Evolutionary conservation across 2,888 invertebrate species (phyloP), one percentile per base, ranked within the genome.

Genomic region (Scaptomyza polygonia): DNA sequence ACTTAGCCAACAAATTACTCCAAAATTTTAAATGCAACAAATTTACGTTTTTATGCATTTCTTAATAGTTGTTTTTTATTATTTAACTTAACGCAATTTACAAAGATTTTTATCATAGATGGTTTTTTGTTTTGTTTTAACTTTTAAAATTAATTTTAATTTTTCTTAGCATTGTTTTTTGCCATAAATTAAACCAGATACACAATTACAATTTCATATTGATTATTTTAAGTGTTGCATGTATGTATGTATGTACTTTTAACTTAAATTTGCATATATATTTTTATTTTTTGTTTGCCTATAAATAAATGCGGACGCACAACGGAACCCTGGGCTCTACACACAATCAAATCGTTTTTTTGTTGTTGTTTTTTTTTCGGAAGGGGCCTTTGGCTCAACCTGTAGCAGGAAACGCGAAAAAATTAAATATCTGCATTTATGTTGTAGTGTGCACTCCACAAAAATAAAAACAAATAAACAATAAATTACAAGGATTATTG

Each of bases 61-160:
- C 65, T 72, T 80, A 67, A 74, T 77, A 67, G 52, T 74, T 56
- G 56, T 86, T 32, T 36, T 36, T 83, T 81, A 74, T 86, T 81
- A 78, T 72, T 86, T 83, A 83, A 83, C 82, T 83, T 83, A 83
- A 83, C 82, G 83, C 82, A 85, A 83, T 83, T 85, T 83, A 83
- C 82, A 83, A 85, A 81, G 81, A 84, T 65, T 86, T 14, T 36
- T 14, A 72, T 82, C 64, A 70, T 72, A 83, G 59, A 70, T 44
- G 45, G 48, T 34, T 34, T 4, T 47, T 53, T n/a, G n/a, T 68
- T 59, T 68, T 42, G 14, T 55, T 56, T 71, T 34, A 57, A n/a
- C 52, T 56, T 67, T 67, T 67, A 47, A 77, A 77, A 58, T 67
- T 74, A 64, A 64, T 51, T 70, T 53, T 40, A 12, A 62, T 58